Percentiles rank a stretch among this genome's conserved stretches.
Conservation (phyloP, 2,113 vertebrate genomes). For the Oncorhynchus keta region DNA sequence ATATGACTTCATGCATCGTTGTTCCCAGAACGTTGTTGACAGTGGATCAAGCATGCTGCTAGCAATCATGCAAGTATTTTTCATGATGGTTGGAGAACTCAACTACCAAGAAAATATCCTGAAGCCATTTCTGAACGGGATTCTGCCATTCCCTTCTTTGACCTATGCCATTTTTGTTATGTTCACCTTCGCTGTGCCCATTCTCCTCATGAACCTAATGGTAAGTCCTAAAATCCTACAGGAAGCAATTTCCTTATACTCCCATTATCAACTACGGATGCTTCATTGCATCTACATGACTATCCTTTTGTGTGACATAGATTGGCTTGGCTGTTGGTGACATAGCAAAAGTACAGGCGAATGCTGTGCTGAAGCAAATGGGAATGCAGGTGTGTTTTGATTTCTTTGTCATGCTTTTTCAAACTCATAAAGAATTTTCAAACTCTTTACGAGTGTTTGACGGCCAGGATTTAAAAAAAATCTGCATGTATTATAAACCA, state of each 20-base stretch:
- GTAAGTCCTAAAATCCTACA: conserved; percentile 73
- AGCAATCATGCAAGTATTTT: conserved; percentile 83
- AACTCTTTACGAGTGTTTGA: background rate
- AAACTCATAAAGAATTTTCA: background rate
- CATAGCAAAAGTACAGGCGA: conserved; percentile 85
- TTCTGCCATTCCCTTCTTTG: conserved; percentile 74
- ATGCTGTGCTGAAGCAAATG: conserved; percentile 83
- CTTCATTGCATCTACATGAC: background rate
- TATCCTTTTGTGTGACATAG: conserved; percentile 52
- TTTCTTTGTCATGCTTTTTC: background rate
- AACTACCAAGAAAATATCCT: conserved; percentile 84
- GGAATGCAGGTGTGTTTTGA: conserved; percentile 81
- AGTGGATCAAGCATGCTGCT: conserved; percentile 58
- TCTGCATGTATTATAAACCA: no score
- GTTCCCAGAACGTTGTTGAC: conserved; percentile 72
- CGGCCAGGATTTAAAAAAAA: no score
- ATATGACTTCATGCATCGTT: no score
- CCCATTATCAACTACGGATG: no score
- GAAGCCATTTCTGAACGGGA: conserved; percentile 64
- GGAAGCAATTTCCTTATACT: background rate
- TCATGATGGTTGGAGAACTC: conserved; percentile 87
- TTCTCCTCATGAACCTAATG: conserved; percentile 87
- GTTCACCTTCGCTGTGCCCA: conserved; percentile 83
- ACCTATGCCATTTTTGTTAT: conserved; percentile 76
- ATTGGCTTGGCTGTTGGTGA: conserved; percentile 89